Evolutionary conservation across 2,888 invertebrate genomes (phyloP).

Genomic region (Gastracanthus pulcherrimus): DNA sequence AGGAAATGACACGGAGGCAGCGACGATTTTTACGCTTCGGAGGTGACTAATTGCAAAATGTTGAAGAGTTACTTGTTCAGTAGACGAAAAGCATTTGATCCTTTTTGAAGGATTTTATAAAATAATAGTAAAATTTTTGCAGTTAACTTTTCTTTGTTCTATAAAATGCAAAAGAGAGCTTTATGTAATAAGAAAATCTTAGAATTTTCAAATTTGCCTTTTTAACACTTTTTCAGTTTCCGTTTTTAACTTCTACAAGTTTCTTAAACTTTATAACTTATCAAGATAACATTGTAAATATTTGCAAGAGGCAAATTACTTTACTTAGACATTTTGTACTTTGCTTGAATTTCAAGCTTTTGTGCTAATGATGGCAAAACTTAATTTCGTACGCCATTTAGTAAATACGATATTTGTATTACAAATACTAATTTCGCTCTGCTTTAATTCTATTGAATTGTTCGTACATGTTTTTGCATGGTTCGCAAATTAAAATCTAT

Average conservation of each 20-base stretch:
- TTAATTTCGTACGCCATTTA: neutral
- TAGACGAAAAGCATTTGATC: no score
- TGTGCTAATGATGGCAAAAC: neutral
- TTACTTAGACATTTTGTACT: neutral
- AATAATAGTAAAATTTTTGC: no score
- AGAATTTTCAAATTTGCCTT: neutral
- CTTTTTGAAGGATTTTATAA: no score
- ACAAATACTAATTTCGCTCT: no score
- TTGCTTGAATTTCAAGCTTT: constrained; percentile 2
- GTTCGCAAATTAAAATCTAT: no score
- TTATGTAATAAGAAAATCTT: neutral
- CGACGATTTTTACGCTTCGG: neutral
- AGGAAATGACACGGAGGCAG: neutral
- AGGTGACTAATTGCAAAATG: neutral
- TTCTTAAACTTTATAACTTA: neutral
- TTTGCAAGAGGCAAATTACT: neutral
- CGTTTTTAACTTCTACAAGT: neutral
- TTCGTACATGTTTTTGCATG: no score
- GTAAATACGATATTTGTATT: no score
- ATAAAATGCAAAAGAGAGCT: neutral
- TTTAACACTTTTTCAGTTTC: neutral
- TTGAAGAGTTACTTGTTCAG: no score
- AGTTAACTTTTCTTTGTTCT: no score
- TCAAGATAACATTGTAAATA: neutral
- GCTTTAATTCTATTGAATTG: no score